Conservation (phyloP, 2,888 invertebrate genomes). For the Litoditis marina region DNA sequence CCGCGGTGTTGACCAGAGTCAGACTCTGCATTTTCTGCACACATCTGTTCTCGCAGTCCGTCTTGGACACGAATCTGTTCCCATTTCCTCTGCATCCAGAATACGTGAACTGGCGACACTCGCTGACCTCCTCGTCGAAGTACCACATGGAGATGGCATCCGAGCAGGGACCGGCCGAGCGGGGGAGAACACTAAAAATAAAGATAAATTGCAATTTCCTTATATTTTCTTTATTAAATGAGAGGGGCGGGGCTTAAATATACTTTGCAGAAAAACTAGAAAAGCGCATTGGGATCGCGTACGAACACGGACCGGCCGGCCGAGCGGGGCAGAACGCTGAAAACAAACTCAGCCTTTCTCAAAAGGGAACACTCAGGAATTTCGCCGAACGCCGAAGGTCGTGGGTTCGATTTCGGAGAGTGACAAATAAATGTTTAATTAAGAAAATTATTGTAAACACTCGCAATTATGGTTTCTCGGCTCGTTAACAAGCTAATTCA, state of each 20-base stretch:
- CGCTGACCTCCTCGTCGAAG: slow-evolving; percentile 31
- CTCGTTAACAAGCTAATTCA: too few relatives aligned
- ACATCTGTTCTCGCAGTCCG: slow-evolving; percentile 32
- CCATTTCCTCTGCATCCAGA: slow-evolving; percentile 59
- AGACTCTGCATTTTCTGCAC: slow-evolving; percentile 16
- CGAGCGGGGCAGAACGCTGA: slow-evolving; percentile 23
- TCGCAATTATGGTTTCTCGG: too few relatives aligned
- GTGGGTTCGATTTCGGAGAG: too few relatives aligned
- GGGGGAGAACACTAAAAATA: slow-evolving; percentile 19
- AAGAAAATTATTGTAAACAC: too few relatives aligned
- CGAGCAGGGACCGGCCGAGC: slow-evolving; percentile 53
- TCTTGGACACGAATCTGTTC: slow-evolving; percentile 26
- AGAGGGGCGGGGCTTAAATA: too few relatives aligned
- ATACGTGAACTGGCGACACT: slow-evolving; percentile 54
- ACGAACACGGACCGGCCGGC: slow-evolving; percentile 58
- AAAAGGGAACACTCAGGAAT: too few relatives aligned
- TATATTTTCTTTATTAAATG: too few relatives aligned
- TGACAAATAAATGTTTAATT: too few relatives aligned
- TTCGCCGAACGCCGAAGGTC: too few relatives aligned
- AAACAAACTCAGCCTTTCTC: too few relatives aligned
- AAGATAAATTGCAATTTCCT: too few relatives aligned
- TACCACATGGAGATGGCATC: slow-evolving; percentile 58
- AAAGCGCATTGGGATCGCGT: slow-evolving; percentile 56
- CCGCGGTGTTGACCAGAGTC: slow-evolving; percentile 14
- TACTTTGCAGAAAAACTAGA: slow-evolving; percentile 16